Conservation (phyloP, 2,113 vertebrate genomes). For the Riparia riparia region DNA sequence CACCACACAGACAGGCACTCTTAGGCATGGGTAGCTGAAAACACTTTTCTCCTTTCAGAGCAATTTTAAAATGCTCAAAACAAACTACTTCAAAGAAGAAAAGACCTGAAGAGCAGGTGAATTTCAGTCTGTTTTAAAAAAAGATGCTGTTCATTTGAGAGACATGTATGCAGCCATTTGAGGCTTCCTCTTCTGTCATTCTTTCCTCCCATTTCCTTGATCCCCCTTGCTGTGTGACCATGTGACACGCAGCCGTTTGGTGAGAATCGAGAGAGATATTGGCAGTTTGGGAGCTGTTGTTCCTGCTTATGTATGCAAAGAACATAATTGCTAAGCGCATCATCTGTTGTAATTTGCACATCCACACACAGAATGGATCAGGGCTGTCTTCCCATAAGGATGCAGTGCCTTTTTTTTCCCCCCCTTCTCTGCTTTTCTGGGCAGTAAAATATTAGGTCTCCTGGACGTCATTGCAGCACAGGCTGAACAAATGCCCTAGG, state of each 20-base stretch:
- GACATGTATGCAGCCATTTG: constrained; percentile 37
- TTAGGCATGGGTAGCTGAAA: not conserved
- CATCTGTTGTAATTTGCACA: constrained; percentile 79
- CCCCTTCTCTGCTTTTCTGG: not conserved
- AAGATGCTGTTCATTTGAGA: constrained; percentile 13
- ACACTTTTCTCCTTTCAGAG: not conserved
- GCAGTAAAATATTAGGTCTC: not conserved
- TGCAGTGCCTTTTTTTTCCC: not conserved
- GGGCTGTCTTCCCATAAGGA: constrained; percentile 38
- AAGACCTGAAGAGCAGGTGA: not conserved
- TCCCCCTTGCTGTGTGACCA: constrained; percentile 63
- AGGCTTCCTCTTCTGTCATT: constrained; percentile 63
- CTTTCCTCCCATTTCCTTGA: constrained; percentile 59
- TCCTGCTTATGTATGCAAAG: constrained; percentile 80
- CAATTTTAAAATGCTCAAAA: not conserved
- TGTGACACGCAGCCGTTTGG: constrained; percentile 69
- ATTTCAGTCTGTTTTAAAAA: not conserved
- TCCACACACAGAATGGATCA: constrained; percentile 56
- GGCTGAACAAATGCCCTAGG: not conserved
- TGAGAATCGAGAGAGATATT: constrained; percentile 73
- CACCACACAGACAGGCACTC: not conserved
- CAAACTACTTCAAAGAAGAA: not conserved
- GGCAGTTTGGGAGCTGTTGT: constrained; percentile 78
- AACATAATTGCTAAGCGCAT: constrained; percentile 79
- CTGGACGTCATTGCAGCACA: not conserved